Conservation (phyloP, 1,140 invertebrate genomes). For the Telenomus remus region DNA sequence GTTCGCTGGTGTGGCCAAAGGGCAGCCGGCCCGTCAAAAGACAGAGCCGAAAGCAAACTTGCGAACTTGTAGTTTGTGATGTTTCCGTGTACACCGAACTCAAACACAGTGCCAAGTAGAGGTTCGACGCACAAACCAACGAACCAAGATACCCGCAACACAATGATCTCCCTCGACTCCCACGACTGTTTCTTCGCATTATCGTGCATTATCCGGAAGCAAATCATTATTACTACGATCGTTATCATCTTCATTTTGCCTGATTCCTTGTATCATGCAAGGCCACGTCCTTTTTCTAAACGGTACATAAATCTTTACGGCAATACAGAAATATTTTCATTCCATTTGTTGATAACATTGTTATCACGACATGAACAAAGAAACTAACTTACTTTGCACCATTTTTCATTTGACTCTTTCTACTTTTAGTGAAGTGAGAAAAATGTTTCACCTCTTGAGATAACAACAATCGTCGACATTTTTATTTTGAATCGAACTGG, state of each 20-base stretch:
- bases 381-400: too few species aligned
- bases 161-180: slow-evolving; percentile 15
- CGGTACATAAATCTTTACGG: slow-evolving; percentile 17
- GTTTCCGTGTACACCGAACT: slow-evolving; percentile 64
- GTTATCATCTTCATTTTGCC: slow-evolving; percentile 41
- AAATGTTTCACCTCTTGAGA: too few species aligned
- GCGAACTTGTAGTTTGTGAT: slow-evolving; percentile 62
- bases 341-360: too few species aligned
- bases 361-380: too few species aligned
- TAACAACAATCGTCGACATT: too few species aligned
- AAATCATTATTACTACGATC: slow-evolving; percentile 43
- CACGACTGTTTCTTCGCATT: slow-evolving; percentile 34
- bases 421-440: too few species aligned
- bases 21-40: slow-evolving; percentile 38
- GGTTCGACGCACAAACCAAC: slow-evolving; percentile 50
- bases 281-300: slow-evolving; percentile 36
- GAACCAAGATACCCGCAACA: not conserved
- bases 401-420: too few species aligned
- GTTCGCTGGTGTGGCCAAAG: slow-evolving; percentile 15
- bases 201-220: slow-evolving; percentile 52
- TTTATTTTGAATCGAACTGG: too few species aligned
- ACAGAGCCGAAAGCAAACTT: slow-evolving; percentile 65
- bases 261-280: slow-evolving; percentile 40
- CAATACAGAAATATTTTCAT: too few species aligned
- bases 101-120: slow-evolving; percentile 49